These are phyloP conservation scores for Zygothrica quintamaculata DNA, from an alignment of 2,888 invertebrate genomes.

Conservation along the genomic window DNA sequence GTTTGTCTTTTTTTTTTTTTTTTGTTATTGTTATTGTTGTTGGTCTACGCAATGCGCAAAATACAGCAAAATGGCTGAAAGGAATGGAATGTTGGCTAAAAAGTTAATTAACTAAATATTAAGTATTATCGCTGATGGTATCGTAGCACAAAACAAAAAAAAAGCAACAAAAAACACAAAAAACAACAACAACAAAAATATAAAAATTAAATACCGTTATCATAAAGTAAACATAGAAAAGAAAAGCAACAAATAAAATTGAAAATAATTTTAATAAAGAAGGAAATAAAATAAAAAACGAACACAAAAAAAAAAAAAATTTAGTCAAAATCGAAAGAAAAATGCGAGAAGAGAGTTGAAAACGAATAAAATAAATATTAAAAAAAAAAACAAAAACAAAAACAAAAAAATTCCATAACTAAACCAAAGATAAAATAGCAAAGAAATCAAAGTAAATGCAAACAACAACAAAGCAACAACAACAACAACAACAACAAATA, in stretches of 20 bases:
- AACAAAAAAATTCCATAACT: constrained; percentile 51
- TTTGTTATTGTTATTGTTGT: constrained; percentile 1
- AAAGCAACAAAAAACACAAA: constrained; percentile 43
- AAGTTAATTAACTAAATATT: constrained; percentile 12
- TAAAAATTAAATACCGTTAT: no score
- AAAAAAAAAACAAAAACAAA: constrained; percentile 18
- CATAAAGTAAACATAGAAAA: constrained; percentile 17
- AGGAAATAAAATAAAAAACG: background rate
- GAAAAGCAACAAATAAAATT: no score
- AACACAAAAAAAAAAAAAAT: constrained; percentile 48
- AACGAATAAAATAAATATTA: constrained; percentile 15
- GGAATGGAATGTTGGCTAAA: constrained; percentile 25
- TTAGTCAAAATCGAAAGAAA: constrained; percentile 24
- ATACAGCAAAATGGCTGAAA: constrained; percentile 15
- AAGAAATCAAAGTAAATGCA: constrained; percentile 58
- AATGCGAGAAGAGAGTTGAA: background rate
- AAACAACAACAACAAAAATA: no score
- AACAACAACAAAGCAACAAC: constrained; percentile 23
- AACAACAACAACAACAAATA: constrained; percentile 24
- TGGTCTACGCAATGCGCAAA: constrained; percentile 43
- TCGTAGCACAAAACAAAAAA: constrained; percentile 19
- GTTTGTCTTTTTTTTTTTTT: constrained; percentile 1
- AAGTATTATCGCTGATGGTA: constrained; percentile 41
- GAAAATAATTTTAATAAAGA: constrained; percentile 47
- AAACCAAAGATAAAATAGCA: constrained; percentile 76